Evolutionary conservation across 2,113 vertebrate genomes (phyloP).

Genomic region (Smithornis capensis): DNA sequence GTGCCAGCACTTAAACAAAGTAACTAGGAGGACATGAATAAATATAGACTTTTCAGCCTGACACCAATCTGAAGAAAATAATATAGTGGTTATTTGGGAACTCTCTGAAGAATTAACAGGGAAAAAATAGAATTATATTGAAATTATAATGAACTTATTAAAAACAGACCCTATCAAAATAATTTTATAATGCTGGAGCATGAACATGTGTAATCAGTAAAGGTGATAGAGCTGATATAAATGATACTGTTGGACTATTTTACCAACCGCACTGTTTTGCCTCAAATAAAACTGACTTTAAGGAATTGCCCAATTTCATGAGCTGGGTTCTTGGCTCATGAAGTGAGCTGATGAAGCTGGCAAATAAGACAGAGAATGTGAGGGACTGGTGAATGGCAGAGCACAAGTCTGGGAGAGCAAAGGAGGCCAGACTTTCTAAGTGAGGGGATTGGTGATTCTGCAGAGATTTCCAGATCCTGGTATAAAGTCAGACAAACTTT

Average conservation of each 20-base stretch:
- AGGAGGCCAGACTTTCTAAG: neutral
- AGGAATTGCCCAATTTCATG: neutral
- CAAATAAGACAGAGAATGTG: neutral
- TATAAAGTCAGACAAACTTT: neutral
- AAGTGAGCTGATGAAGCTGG: neutral
- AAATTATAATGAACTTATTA: neutral
- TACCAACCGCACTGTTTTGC: neutral
- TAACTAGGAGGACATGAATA: constrained; percentile 28
- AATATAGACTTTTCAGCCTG: constrained; percentile 18
- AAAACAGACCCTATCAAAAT: neutral
- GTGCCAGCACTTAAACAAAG: constrained; percentile 33
- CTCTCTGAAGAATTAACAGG: neutral
- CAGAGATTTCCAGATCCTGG: neutral
- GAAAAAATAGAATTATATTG: neutral
- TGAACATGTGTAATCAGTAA: neutral
- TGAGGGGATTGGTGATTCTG: neutral
- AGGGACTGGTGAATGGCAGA: neutral
- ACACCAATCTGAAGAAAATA: constrained; percentile 19
- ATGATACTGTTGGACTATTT: neutral
- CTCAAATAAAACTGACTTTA: neutral
- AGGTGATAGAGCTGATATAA: neutral
- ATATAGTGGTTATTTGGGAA: neutral
- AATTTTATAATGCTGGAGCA: neutral
- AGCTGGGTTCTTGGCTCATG: neutral
- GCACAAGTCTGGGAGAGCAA: neutral